These are phyloP conservation scores for Troides aeacus DNA, from an alignment of 2,888 invertebrate species.

Conservation along the genomic window DNA sequence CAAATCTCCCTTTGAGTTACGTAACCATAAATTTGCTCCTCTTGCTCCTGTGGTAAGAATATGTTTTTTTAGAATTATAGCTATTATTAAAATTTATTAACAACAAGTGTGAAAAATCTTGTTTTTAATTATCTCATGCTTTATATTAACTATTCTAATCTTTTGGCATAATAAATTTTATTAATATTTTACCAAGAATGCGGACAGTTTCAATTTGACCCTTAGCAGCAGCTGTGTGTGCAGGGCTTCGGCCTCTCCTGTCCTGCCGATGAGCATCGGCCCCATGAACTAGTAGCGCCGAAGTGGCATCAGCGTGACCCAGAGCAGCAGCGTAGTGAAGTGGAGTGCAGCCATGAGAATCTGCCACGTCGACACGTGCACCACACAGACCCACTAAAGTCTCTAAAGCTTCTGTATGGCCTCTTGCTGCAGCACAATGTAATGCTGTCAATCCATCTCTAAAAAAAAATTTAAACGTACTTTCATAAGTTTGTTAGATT, in stretches of 20 bases:
- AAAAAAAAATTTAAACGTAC: slow-evolving; percentile 28
- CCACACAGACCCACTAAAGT: slow-evolving; percentile 92
- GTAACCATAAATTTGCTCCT: slow-evolving; percentile 94
- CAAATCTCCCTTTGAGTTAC: slow-evolving; percentile 95
- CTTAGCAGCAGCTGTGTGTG: slow-evolving; percentile 97
- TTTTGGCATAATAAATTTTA: neutral
- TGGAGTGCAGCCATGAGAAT: slow-evolving; percentile 97
- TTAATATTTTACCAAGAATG: slow-evolving; percentile 77
- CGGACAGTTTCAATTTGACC: slow-evolving; percentile 95
- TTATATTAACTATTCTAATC: no score
- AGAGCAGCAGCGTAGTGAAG: slow-evolving; percentile 97
- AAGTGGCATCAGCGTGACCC: slow-evolving; percentile 96
- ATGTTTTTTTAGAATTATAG: neutral
- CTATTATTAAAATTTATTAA: neutral
- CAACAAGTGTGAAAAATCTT: no score
- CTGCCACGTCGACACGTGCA: slow-evolving; percentile 92
- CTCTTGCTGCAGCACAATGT: slow-evolving; percentile 98
- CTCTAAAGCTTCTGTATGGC: slow-evolving; percentile 95
- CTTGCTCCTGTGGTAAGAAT: slow-evolving; percentile 57
- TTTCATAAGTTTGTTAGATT: neutral
- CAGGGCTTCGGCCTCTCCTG: slow-evolving; percentile 93
- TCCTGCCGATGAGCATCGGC: slow-evolving; percentile 96
- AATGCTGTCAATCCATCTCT: slow-evolving; percentile 97
- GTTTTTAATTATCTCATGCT: no score
- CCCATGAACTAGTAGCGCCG: slow-evolving; percentile 91